Evolutionary conservation across 37 sponge, comb jelly and placozoan species (phyloP), one percentile per base, ranked within the genome.

Genomic region (Aplysina aerophoba): DNA sequence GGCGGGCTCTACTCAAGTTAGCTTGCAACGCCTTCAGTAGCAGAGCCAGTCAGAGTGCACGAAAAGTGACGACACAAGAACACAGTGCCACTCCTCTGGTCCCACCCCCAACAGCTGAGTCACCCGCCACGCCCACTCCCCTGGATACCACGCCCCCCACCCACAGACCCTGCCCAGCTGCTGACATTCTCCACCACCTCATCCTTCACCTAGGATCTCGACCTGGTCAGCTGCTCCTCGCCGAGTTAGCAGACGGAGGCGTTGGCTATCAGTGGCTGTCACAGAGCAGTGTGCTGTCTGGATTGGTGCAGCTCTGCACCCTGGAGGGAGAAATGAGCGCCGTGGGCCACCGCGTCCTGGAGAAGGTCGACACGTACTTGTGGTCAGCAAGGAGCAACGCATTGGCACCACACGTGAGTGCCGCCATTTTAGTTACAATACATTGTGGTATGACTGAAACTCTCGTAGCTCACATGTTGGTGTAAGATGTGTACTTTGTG

Each of bases 301-400:
- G 78, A 2, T 25, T 75, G 78, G 78, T 75, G 20, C 44, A 24
- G 38, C 37, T 36, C 24, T 75, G 53, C 25, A 13, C n/a, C 12
- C 53, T 75, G 54, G 78, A 75, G 54, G 54, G 24, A 21, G 54
- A 36, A 1, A 36, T 75, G 53, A n/a, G 41, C 53, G 16, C 14
- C 1, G 78, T 75, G 21, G 31, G 78, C 3, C 37, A 24, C 16
- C 25, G 38, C 5, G 25, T 75, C 4, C 73, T 92, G 68, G 89
- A 86, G 80, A 86, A 83, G 40, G 73, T 83, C 0, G 89, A 92
- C 53, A 65, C 58, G 17, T 88, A 92, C 61, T 83, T 92, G 17
- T 92, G 92, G 92, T 84, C 84, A 20, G 54, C 35, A 0, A 69
- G 87, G 11, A 77, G 84, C 20, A 81, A 69, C 39, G 63, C 89